These are phyloP conservation scores for Falcunculus frontatus DNA, from an alignment of 2,113 vertebrate species.

Conservation along the genomic window DNA sequence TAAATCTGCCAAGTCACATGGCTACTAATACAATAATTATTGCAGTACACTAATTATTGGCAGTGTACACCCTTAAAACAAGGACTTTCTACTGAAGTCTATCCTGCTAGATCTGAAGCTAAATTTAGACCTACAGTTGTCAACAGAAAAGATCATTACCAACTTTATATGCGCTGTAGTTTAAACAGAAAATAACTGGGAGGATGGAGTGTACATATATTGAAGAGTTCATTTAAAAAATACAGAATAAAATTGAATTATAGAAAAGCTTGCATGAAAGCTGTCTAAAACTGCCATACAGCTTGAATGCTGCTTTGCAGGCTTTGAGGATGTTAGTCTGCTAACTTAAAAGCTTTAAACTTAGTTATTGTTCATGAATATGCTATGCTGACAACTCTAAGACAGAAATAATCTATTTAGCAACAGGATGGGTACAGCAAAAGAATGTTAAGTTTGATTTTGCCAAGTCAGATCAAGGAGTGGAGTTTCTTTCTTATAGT, in stretches of 20 bases:
- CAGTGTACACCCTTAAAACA: background rate
- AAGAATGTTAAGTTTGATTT: background rate
- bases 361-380: background rate
- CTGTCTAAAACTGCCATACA: background rate
- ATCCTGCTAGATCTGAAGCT: background rate
- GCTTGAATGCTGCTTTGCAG: background rate
- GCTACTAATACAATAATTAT: background rate
- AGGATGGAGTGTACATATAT: background rate
- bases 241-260: background rate
- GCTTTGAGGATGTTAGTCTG: background rate
- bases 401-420: background rate
- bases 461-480: background rate
- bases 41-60: background rate
- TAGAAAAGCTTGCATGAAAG: background rate
- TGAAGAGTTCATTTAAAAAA: background rate
- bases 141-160: background rate
- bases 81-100: background rate
- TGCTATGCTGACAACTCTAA: background rate
- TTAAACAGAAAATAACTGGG: background rate
- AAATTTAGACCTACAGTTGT: background rate
- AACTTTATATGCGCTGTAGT: background rate
- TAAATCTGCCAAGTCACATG: background rate
- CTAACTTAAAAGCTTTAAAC: constrained; percentile 1
- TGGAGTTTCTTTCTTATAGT: background rate
- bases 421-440: background rate